Evolutionary conservation across 2,113 vertebrate genomes (phyloP).

Genomic region (Channa argus): DNA sequence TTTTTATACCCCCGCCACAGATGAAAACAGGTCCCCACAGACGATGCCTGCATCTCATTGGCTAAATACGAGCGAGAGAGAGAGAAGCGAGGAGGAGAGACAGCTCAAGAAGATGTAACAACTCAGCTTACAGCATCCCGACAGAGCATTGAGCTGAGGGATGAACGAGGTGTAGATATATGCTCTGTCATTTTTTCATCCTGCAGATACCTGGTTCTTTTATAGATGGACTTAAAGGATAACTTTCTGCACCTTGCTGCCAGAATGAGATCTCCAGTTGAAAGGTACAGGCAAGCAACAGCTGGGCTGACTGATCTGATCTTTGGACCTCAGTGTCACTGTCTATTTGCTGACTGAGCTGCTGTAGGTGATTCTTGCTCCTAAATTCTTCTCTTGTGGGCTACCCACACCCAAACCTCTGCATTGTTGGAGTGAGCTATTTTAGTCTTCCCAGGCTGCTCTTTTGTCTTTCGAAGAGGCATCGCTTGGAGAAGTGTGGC

Average conservation of each 20-base stretch:
- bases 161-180: slow-evolving; percentile 36
- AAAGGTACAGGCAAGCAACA: slow-evolving; percentile 50
- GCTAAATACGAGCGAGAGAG: slow-evolving; percentile 60
- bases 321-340: too few relatives aligned
- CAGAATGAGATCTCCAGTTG: slow-evolving; percentile 10
- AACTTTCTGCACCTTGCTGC: slow-evolving; percentile 52
- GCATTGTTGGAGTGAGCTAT: slow-evolving; percentile 38
- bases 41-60: slow-evolving; percentile 73
- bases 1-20: slow-evolving; percentile 48
- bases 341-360: slow-evolving; percentile 19
- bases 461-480: slow-evolving; percentile 41
- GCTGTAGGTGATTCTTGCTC: slow-evolving; percentile 31
- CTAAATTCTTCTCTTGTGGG: slow-evolving; percentile 15
- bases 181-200: slow-evolving; percentile 19
- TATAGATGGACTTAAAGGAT: slow-evolving; percentile 38
- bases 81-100: slow-evolving; percentile 20
- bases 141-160: slow-evolving; percentile 56
- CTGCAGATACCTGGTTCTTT: slow-evolving; percentile 8
- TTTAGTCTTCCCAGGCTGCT: slow-evolving; percentile 25
- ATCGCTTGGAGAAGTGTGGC: slow-evolving; percentile 30
- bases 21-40: slow-evolving; percentile 76
- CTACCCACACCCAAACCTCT: slow-evolving; percentile 25
- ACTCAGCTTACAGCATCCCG: slow-evolving; percentile 68
- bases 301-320: slow-evolving; percentile 36
- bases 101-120: slow-evolving; percentile 75